Percentiles rank a stretch among this genome's conserved stretches.
These are phyloP conservation scores for Perithous albicinctus DNA, from an alignment of 2,888 invertebrate species.

Conservation along the genomic window DNA sequence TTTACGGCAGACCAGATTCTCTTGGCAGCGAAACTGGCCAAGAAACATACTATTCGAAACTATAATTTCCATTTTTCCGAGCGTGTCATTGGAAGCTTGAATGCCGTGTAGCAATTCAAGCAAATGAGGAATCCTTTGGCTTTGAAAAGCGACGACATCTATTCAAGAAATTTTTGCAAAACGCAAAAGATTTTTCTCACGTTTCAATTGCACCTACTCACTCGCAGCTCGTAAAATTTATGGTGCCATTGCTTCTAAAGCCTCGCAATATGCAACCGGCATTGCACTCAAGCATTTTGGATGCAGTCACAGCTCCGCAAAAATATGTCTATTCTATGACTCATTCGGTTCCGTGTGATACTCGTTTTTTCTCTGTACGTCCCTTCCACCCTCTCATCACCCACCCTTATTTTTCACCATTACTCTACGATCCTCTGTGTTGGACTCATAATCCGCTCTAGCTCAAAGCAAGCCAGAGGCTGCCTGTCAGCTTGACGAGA, in stretches of 20 bases:
- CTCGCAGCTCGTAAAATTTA: background rate
- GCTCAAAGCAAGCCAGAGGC: background rate
- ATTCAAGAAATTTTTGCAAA: constrained; percentile 32
- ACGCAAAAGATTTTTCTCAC: constrained; percentile 28
- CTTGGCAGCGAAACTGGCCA: constrained; percentile 20
- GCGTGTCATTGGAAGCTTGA: background rate
- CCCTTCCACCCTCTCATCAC: background rate
- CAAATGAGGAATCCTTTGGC: background rate
- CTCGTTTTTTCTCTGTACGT: background rate
- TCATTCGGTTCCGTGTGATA: background rate
- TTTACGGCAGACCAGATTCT: constrained; percentile 16
- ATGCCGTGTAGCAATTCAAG: background rate
- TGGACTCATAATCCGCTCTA: constrained; percentile 32
- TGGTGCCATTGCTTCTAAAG: constrained; percentile 17
- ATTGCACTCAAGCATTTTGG: background rate
- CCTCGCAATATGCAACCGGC: background rate
- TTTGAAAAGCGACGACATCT: constrained; percentile 9
- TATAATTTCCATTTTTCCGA: background rate
- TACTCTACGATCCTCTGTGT: constrained; percentile 22
- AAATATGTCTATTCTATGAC: constrained; percentile 32
- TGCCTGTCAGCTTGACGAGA: constrained; percentile 10
- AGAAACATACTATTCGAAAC: background rate
- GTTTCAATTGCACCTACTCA: constrained; percentile 30
- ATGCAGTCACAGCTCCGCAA: constrained; percentile 8
- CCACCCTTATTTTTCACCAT: constrained; percentile 9